These are phyloP conservation scores for Ophthalmolycus amberensis DNA, from an alignment of 2,113 vertebrate species.

Conservation along the genomic window DNA sequence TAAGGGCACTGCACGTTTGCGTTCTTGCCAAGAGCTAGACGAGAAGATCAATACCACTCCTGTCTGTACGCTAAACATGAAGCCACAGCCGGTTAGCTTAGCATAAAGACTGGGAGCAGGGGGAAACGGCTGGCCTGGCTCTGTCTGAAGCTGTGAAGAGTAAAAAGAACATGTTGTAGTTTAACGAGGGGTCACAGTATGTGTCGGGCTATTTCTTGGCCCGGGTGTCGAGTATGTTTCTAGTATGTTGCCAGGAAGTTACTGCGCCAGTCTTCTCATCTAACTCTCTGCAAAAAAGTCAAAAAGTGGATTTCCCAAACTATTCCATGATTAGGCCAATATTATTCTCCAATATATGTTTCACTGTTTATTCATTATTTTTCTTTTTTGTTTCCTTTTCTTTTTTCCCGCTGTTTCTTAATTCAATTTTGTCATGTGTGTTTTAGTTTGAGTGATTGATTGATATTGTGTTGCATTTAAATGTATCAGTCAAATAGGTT, in stretches of 20 bases:
- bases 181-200: neutral
- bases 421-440: neutral
- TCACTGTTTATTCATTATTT: neutral
- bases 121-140: neutral
- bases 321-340: neutral
- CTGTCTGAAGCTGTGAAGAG: neutral
- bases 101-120: neutral
- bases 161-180: constrained; percentile 3
- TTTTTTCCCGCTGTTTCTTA: too few relatives aligned
- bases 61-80: neutral
- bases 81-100: neutral
- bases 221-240: neutral
- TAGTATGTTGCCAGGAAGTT: neutral
- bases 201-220: neutral
- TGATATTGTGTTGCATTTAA: neutral
- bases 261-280: neutral
- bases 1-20: neutral
- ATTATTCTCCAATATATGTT: neutral
- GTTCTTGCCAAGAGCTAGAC: too few relatives aligned
- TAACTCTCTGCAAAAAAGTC: neutral
- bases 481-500: neutral
- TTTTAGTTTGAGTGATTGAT: neutral
- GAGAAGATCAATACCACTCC: neutral
- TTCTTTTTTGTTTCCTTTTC: neutral
- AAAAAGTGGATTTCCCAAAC: neutral